Percentiles rank a stretch among this genome's conserved stretches.
Evolutionary conservation across 2,888 invertebrate species (phyloP).

Genomic region (Mactromeris polynyma): DNA sequence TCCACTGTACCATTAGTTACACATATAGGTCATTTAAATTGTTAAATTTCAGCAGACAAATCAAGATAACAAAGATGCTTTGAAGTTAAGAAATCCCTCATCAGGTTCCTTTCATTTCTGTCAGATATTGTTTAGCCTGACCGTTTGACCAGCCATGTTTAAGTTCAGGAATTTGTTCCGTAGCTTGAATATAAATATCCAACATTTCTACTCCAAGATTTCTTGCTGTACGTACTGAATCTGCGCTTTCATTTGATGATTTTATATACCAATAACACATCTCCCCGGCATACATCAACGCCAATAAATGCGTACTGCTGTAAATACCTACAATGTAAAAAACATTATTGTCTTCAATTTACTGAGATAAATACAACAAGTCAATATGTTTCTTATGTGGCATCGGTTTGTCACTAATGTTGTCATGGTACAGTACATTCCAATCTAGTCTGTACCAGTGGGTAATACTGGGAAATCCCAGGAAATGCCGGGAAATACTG

Average conservation of each 20-base stretch:
- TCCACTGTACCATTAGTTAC: too few relatives aligned
- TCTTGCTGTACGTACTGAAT: constrained; percentile 57
- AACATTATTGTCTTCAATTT: too few relatives aligned
- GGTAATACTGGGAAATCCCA: too few relatives aligned
- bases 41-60: too few relatives aligned
- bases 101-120: constrained; percentile 50
- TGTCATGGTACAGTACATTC: too few relatives aligned
- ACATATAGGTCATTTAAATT: too few relatives aligned
- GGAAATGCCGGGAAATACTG: too few relatives aligned
- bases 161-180: constrained; percentile 74
- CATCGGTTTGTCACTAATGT: too few relatives aligned
- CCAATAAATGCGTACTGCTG: constrained; percentile 84
- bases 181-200: constrained; percentile 73
- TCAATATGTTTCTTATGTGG: too few relatives aligned
- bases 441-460: too few relatives aligned
- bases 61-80: background rate
- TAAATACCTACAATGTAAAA: constrained; percentile 79
- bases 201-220: constrained; percentile 71
- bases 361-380: too few relatives aligned
- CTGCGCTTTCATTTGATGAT: constrained; percentile 29
- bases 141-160: constrained; percentile 76
- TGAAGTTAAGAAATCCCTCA: background rate
- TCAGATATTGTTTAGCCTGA: constrained; percentile 74
- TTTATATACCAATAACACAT: constrained; percentile 83
- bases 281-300: constrained; percentile 85